Percentiles rank a stretch among this genome's conserved stretches.
phyloP scores from a whole-genome alignment of 2,113 vertebrate species.

The Hipposideros armiger region DNA sequence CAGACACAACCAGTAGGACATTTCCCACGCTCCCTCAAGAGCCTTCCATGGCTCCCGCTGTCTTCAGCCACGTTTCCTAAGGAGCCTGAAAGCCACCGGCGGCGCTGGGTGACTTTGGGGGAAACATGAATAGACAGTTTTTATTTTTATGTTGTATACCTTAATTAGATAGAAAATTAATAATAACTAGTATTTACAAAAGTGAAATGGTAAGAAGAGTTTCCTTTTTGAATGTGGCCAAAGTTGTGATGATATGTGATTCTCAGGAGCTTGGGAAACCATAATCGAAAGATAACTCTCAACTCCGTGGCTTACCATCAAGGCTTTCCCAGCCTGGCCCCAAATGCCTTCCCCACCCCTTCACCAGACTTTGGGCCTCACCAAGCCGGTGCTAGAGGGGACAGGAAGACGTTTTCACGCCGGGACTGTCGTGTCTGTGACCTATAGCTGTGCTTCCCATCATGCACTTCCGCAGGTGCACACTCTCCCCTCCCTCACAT shows the following conservation, averaged over 20 bases:
- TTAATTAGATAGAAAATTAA: neutral
- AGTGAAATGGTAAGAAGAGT: neutral
- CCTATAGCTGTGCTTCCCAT: neutral
- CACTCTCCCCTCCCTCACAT: fast-evolving
- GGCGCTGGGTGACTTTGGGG: neutral
- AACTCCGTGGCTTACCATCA: fast-evolving
- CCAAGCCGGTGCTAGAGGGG: neutral
- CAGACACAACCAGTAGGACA: neutral
- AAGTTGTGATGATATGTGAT: neutral
- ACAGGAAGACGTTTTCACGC: fast-evolving
- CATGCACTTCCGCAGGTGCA: fast-evolving
- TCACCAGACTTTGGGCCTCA: neutral
- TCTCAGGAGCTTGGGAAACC: neutral
- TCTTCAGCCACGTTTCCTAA: neutral
- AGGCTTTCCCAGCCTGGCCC: neutral
- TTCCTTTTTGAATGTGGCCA: neutral
- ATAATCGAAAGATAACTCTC: neutral
- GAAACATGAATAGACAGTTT: neutral
- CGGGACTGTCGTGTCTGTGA: fast-evolving
- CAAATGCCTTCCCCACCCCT: neutral
- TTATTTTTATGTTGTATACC: neutral
- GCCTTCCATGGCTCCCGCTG: neutral
- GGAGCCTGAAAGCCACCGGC: neutral
- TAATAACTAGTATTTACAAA: neutral
- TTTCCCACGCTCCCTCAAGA: neutral